Base-by-base conservation (phyloP, 2,888 invertebrate species). In the Aricia artaxerxes region DNA sequence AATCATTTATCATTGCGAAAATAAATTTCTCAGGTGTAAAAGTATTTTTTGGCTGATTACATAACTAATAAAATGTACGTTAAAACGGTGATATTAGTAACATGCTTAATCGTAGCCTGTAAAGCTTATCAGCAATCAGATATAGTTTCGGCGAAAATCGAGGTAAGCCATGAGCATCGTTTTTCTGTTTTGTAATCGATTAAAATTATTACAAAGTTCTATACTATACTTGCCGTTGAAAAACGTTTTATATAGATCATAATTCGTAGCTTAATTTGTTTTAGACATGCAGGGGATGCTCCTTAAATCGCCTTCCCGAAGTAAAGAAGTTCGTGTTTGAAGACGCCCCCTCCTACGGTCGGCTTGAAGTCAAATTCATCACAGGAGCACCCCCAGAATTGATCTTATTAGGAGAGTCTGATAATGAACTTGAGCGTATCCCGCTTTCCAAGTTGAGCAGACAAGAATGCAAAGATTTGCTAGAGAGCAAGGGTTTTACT, bases 281-380 rank as follows among this genome's bases (percentile, higher is more conserved):
- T 82, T 89, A 97, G 97, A 96, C 96, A 84, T 97, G 97, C 88
- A 93, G 95, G 84, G 96, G 97, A 75, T 97, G 97, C 86, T 95
- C 95, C 2, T 87, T 97, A 79, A 96, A 96, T 84, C 93, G 96
- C 79, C 90, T 96, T 69, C 95, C 95, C 0, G 96, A 97, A 85
- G 96, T 97, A 7, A 96, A 96, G 86, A 88, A 92, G 79, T 97
- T 97, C 84, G 95, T 97, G 31, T 95, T 95, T 88, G 94, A 96
- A 79, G 97, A 97, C 85, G 91, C 97, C n/a, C 96, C 96, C 0
- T 89, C 91, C 61, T 97, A 96, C 83, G 93, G 95, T 0, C 89
- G 94, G 64, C 89, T 96, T 60, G 95, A 95, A 82, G 97, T 96
- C 83, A 96, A 95, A 84, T 96, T 96, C 84, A 96, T 97, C 82